Percentiles rank a stretch among this genome's conserved stretches.
These are phyloP conservation scores for Lytechinus pictus DNA, from an alignment of 35 echinoderm and acorn worm genomes.

Conservation along the genomic window DNA sequence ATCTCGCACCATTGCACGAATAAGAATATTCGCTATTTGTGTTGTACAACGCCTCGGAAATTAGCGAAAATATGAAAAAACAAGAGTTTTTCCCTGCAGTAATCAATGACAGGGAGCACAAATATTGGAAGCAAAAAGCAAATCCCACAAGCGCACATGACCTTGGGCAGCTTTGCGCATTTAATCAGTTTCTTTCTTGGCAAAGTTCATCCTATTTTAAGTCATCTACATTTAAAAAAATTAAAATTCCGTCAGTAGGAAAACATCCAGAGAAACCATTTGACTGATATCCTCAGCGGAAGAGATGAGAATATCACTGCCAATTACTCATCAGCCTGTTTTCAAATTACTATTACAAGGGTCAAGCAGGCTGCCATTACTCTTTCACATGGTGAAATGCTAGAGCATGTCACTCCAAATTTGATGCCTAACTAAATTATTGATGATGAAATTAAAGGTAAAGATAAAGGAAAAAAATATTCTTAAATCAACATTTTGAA, in stretches of 20 bases:
- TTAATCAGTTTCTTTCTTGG: neutral
- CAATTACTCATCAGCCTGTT: constrained; percentile 10
- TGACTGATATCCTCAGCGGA: neutral
- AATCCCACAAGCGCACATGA: too few species aligned
- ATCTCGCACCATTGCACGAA: too few species aligned
- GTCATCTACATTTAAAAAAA: neutral
- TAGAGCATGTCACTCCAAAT: neutral
- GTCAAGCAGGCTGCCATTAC: neutral
- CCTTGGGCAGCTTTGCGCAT: too few species aligned
- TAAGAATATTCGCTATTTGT: too few species aligned
- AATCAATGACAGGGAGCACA: too few species aligned
- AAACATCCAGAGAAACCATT: neutral
- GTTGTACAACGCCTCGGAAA: too few species aligned
- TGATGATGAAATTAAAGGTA: neutral
- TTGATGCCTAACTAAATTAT: neutral
- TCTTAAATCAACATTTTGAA: too few species aligned
- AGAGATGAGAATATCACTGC: neutral
- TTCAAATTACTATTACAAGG: constrained; percentile 4
- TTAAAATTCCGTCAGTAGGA: neutral
- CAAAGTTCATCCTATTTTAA: neutral
- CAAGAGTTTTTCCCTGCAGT: too few species aligned
- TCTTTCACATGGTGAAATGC: neutral
- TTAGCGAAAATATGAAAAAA: too few species aligned
- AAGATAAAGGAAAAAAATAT: too few species aligned
- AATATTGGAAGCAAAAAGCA: too few species aligned